Base-by-base conservation (phyloP, 2,113 vertebrate species). In the Malurus elegans region DNA sequence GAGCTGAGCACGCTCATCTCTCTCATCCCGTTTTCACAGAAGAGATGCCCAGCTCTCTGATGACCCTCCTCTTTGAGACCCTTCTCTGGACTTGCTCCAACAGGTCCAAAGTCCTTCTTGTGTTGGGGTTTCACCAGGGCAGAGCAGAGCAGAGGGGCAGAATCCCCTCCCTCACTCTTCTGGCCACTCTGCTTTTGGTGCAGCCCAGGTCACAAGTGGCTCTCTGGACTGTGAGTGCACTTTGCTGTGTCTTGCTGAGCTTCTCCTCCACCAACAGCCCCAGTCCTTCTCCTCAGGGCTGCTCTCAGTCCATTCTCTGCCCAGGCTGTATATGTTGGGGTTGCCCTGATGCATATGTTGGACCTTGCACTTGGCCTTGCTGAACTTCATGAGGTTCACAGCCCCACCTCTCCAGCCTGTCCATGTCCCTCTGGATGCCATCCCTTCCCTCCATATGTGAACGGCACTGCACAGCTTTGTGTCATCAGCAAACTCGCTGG, bases 401-500 rank as follows among this genome's bases (percentile, higher is more conserved):
- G 34, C 10, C 20, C 57, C 50, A 50, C 20, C 42, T 48, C 66
- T 50, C 9, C 21, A 50, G 58, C 26, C 60, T 65, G 21, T 9
- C n/a, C n/a, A 31, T 53, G n/a, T 60, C 53, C 53, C 53, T 60
- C 10, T 47, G 78, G 38, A 60, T 60, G 45, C 32, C 69, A 40
- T 25, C 69, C 38, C 38, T 12, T 53, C 54, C n/a, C 24, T 61
- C 38, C 1, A 1, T 14, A 13, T 29, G 45, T 3, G 2, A 0
- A 6, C 12, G n/a, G 45, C 44, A 6, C 15, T 3, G 10, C 44
- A 32, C 1, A 2, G 51, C 51, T 74, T 9, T 32, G 45, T 67
- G 53, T 14, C 53, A 29, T 10, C 0, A 0, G 28, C 24, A 60
- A 60, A 53, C 36, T 45, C 4, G 0, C 78, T 29, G 45, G 13